Percentiles rank a stretch among this genome's conserved stretches.
phyloP scores from a whole-genome alignment of 2,888 invertebrate species.

The Agrotis clavis region DNA sequence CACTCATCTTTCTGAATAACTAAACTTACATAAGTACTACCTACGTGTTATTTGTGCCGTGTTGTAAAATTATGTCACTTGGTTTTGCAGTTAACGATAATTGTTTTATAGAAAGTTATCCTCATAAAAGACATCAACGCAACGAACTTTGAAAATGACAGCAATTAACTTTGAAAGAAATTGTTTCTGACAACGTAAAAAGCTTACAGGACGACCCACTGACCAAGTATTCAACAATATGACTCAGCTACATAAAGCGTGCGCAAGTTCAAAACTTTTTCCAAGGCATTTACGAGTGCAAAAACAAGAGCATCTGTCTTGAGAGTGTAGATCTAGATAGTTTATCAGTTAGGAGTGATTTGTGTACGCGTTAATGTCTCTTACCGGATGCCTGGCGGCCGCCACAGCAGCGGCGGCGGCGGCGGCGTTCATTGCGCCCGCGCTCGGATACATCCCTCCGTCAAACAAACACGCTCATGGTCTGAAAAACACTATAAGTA shows the following conservation, averaged over 20 bases:
- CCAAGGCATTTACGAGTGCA: neutral
- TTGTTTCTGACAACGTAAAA: neutral
- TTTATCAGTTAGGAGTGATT: constrained; percentile 39
- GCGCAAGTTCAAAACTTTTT: constrained; percentile 26
- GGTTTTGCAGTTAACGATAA: constrained; percentile 14
- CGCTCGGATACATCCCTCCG: constrained; percentile 95
- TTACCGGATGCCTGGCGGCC: constrained; percentile 97
- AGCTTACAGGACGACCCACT: no score
- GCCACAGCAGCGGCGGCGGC: constrained; percentile 96
- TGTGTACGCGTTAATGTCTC: constrained; percentile 72
- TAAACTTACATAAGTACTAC: constrained; percentile 18
- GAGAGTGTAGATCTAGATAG: constrained; percentile 18
- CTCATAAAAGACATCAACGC: constrained; percentile 64
- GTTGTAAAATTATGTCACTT: constrained; percentile 48
- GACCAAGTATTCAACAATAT: neutral
- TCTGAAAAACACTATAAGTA: constrained; percentile 80
- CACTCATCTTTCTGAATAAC: constrained; percentile 65
- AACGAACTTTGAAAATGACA: constrained; percentile 36
- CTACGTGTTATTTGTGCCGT: constrained; percentile 48
- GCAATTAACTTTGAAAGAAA: neutral
- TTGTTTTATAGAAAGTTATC: constrained; percentile 40
- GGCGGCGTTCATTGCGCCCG: constrained; percentile 96
- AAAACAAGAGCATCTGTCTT: constrained; percentile 23
- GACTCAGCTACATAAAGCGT: neutral
- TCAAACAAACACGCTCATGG: constrained; percentile 89